These are phyloP conservation scores for Lontra canadensis DNA, from an alignment of 2,113 vertebrate genomes.

Conservation along the genomic window DNA sequence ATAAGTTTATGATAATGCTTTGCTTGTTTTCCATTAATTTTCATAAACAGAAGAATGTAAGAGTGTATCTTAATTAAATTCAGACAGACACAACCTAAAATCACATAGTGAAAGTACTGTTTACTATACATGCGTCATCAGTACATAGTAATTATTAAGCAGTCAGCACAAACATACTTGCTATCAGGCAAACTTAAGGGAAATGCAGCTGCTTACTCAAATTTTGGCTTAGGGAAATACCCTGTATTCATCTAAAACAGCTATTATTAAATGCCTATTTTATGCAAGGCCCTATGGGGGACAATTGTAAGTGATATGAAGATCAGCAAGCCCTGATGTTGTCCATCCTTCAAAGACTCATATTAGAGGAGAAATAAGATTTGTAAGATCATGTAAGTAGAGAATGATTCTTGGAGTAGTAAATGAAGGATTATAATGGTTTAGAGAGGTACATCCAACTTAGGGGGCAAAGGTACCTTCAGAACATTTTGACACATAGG, in stretches of 20 bases:
- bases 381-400: neutral
- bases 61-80: slow-evolving; percentile 51
- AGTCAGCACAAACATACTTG: neutral
- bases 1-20: neutral
- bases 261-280: neutral
- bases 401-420: neutral
- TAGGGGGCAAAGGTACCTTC: neutral
- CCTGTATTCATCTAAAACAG: neutral
- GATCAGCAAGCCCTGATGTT: neutral
- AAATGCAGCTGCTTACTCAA: slow-evolving; percentile 28
- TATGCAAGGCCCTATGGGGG: neutral
- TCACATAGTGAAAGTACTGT: neutral
- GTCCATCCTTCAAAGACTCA: neutral
- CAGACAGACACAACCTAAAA: slow-evolving; percentile 31
- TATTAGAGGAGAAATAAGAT: neutral
- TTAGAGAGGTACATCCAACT: neutral
- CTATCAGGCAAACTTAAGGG: neutral
- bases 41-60: slow-evolving; percentile 27
- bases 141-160: slow-evolving; percentile 35
- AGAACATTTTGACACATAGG: neutral
- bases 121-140: neutral
- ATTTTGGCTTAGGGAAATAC: neutral
- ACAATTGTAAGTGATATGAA: neutral
- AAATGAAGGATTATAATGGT: neutral
- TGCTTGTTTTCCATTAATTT: slow-evolving; percentile 47